phyloP scores from a whole-genome alignment of 2,888 invertebrate genomes.

The Cryptocephalus moraei region DNA sequence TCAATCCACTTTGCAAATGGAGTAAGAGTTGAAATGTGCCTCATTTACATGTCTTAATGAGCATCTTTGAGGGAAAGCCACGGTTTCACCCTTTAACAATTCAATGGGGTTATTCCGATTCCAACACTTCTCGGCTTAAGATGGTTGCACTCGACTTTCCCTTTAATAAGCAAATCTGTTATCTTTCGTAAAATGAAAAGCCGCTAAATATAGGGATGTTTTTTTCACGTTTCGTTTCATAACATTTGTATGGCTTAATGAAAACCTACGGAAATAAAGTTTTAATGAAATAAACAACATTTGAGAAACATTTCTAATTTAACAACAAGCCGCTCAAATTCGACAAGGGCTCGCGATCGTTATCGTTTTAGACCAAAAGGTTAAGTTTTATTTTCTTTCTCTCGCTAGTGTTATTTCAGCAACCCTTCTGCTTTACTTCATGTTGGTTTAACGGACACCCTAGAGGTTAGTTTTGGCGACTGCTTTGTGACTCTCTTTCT shows the following conservation, averaged over 20 bases:
- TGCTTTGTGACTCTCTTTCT: too few relatives aligned
- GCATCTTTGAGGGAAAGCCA: constrained; percentile 35
- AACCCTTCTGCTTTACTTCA: constrained; percentile 20
- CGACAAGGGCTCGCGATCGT: too few relatives aligned
- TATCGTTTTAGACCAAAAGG: constrained; percentile 2
- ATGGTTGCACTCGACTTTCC: too few relatives aligned
- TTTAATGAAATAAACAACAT: too few relatives aligned
- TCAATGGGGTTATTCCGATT: constrained; percentile 6
- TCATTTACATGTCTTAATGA: constrained; percentile 39
- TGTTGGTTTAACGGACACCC: constrained; percentile 25
- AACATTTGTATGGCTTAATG: too few relatives aligned
- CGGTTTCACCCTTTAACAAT: constrained; percentile 26
- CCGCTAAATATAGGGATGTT: too few relatives aligned
- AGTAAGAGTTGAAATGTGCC: constrained; percentile 36
- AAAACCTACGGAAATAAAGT: too few relatives aligned
- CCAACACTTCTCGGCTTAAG: background rate
- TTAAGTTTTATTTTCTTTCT: constrained; percentile 25
- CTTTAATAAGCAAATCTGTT: too few relatives aligned
- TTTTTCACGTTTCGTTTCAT: too few relatives aligned
- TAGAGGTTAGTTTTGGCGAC: constrained; percentile 14
- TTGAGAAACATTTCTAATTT: too few relatives aligned
- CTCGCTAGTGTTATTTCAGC: constrained; percentile 24
- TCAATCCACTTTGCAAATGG: constrained; percentile 35
- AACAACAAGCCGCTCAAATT: too few relatives aligned
- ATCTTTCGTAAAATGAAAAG: too few relatives aligned